phyloP scores from a whole-genome alignment of 1,140 invertebrate species.

The Pollicipes pollicipes region DNA sequence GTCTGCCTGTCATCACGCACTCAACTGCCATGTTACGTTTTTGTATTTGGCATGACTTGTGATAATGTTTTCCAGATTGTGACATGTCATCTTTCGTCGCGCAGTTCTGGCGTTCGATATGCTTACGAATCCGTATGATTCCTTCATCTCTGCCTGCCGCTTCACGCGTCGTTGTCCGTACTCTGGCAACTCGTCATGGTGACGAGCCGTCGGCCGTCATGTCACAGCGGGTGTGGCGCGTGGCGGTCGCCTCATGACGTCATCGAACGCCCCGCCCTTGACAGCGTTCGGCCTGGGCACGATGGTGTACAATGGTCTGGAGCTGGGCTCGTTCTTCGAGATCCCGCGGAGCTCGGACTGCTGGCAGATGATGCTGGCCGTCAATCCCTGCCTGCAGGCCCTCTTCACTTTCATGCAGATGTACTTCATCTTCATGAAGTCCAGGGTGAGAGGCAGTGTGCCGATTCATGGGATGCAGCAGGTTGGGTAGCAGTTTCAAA shows the following conservation, averaged over 20 bases:
- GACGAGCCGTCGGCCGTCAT: no score
- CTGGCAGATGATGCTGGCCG: slow-evolving; percentile 59
- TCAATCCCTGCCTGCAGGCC: slow-evolving; percentile 86
- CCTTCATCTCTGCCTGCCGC: no score
- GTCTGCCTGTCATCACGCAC: no score
- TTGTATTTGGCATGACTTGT: background rate
- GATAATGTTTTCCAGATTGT: no score
- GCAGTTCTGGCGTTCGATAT: no score
- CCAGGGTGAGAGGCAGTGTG: slow-evolving; percentile 59
- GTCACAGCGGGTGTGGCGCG: no score
- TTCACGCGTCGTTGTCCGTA: no score
- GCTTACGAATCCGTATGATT: no score
- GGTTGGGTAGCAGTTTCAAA: no score
- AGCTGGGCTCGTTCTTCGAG: slow-evolving; percentile 85
- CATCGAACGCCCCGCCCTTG: slow-evolving; percentile 21
- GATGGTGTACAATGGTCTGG: slow-evolving; percentile 92
- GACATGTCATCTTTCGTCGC: no score
- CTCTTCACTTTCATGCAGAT: slow-evolving; percentile 96
- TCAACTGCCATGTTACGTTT: slow-evolving; percentile 5
- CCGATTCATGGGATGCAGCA: no score
- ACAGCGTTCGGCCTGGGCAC: slow-evolving; percentile 86
- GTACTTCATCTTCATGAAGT: slow-evolving; percentile 98
- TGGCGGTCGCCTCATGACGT: background rate
- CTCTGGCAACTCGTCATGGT: no score
- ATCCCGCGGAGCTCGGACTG: slow-evolving; percentile 67